These are phyloP conservation scores for Melipona bicolor DNA, from an alignment of 2,888 invertebrate genomes.

Conservation along the genomic window DNA sequence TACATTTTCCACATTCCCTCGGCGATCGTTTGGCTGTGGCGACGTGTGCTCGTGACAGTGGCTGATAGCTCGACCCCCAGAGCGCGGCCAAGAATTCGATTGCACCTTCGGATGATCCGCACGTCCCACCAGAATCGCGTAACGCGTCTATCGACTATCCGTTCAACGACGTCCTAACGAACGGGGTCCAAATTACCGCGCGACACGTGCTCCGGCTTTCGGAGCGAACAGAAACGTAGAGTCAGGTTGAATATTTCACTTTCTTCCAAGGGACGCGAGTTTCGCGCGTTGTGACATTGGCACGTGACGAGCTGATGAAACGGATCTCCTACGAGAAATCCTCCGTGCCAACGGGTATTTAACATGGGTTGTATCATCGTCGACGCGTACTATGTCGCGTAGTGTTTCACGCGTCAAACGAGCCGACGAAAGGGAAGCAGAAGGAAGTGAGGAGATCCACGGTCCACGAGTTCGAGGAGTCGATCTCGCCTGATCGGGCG, in stretches of 20 bases:
- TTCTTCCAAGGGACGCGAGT: too few species aligned
- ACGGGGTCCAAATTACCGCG: neutral
- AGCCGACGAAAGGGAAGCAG: too few species aligned
- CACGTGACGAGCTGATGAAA: too few species aligned
- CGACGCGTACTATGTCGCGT: too few species aligned
- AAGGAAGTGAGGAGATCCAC: too few species aligned
- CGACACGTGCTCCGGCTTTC: neutral
- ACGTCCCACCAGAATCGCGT: constrained; percentile 13
- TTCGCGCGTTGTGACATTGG: too few species aligned
- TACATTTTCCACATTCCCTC: constrained; percentile 35
- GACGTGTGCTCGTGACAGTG: constrained; percentile 44
- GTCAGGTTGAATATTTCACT: too few species aligned
- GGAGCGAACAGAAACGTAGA: neutral
- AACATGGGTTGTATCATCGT: too few species aligned
- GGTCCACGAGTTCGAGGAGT: neutral
- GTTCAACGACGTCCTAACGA: neutral
- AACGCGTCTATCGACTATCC: neutral
- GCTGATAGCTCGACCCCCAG: constrained; percentile 36
- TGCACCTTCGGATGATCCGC: constrained; percentile 20
- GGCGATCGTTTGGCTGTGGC: constrained; percentile 21
- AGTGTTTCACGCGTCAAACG: too few species aligned
- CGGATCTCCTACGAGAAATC: too few species aligned
- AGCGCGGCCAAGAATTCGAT: constrained; percentile 42
- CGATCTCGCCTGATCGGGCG: constrained; percentile 14
- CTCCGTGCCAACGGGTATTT: too few species aligned